Conservation (phyloP, 2,888 invertebrate species). For the Cremastinae sp. region DNA sequence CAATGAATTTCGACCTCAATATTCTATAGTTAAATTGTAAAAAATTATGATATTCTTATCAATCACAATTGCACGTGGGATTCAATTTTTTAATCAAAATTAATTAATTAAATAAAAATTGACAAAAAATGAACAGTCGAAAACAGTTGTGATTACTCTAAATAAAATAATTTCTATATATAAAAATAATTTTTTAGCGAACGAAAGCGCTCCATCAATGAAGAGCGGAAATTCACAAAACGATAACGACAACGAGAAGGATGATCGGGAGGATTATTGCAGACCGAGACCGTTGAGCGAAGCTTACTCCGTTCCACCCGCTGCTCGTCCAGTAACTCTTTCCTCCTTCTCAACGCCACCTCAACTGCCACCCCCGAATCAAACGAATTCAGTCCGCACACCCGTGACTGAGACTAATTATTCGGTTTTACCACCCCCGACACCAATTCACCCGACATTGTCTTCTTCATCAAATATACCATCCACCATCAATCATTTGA, state of each 20-base stretch:
- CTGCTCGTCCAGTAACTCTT: conserved; percentile 80
- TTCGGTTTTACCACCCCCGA: conserved; percentile 72
- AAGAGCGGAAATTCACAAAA: conserved; percentile 54
- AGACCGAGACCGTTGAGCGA: conserved; percentile 80
- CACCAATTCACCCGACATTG: conserved; percentile 63
- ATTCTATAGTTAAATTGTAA: too few species aligned
- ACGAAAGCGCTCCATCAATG: conserved; percentile 63
- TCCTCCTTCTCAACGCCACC: conserved; percentile 65
- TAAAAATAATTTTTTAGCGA: too few species aligned
- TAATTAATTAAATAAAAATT: too few species aligned
- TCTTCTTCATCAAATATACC: too few species aligned
- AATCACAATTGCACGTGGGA: too few species aligned
- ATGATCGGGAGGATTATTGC: conserved; percentile 80
- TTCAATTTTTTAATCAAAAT: too few species aligned
- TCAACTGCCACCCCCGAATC: conserved; percentile 69
- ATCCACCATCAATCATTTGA: too few species aligned
- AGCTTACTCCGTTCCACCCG: conserved; percentile 81
- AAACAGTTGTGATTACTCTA: too few species aligned
- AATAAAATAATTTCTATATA: too few species aligned
- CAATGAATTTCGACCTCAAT: too few species aligned
- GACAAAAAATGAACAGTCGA: too few species aligned
- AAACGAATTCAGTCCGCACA: conserved; percentile 66
- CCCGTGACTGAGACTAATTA: conserved; percentile 71
- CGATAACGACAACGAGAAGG: conserved; percentile 70
- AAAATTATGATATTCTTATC: too few species aligned